Base-by-base conservation (phyloP, 1,140 invertebrate species). In the Dendrolimus kikuchii region DNA sequence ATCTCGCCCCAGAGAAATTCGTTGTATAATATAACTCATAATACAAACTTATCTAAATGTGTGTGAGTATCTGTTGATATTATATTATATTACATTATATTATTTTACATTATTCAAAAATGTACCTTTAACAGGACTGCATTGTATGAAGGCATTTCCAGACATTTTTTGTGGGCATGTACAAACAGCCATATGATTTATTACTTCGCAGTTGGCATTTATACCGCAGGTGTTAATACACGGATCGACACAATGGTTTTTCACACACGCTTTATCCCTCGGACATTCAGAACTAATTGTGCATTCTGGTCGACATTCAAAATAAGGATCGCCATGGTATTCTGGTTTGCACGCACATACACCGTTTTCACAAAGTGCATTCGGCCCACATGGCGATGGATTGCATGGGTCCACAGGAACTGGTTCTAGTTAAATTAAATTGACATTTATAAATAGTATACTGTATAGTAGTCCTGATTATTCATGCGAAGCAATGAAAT, bases 311-410 rank as follows among this genome's bases (percentile, higher is more conserved):
- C 88, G 80, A 74, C 90, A 94, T 8, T 87, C 88, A 44, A 87
- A 86, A 60, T 92, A 92, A 8, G 92, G 91, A 82, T 95, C 92
- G 10, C 94, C 93, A 37, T 90, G 87, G 68, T 90, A 94, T 49
- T 94, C 93, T 4, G 90, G 84, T 62, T 91, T 89, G 68, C 95
- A 97, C 59, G 90, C 93, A 66, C 95, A 97, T 66, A 93, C 90
- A 62, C 91, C 92, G 65, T 92, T 90, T 53, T 92, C 89, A 72
- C 95, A 96, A 64, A 92, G 88, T 6, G 95, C 91, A 80, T 96
- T 95, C 10, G 93, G 71, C 53, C 91, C 91, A 77, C 91, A 92
- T 23, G 90, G 90, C 40, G 89, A 88, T 53, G 90, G 89, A 55
- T 89, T 86, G 63, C 90, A 91, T 36, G 85, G 89, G 68, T 92